Percentiles rank a stretch among this genome's conserved stretches.
Conservation (phyloP, 1,140 invertebrate genomes). For the Globodera ellingtonae region DNA sequence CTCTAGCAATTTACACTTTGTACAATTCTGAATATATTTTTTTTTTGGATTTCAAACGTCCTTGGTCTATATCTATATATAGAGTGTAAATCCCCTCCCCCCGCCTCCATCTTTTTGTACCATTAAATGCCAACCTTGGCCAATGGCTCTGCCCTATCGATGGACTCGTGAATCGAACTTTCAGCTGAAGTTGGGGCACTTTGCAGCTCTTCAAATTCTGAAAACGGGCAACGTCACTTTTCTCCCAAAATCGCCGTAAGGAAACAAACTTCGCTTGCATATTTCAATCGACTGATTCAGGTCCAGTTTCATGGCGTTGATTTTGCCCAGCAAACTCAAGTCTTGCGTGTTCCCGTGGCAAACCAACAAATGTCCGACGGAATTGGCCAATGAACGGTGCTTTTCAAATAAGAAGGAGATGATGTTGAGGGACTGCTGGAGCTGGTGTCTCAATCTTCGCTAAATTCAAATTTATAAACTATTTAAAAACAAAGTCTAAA, state of each 20-base stretch:
- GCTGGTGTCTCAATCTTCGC: background rate
- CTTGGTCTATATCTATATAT: too few relatives aligned
- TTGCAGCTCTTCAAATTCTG: conserved; percentile 19
- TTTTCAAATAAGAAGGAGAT: background rate
- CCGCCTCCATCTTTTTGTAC: background rate
- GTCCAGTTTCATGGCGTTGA: background rate
- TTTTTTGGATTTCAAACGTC: background rate
- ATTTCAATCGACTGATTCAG: conserved; percentile 20
- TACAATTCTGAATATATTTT: conserved; percentile 9
- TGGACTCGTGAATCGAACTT: conserved; percentile 2
- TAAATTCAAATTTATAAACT: background rate
- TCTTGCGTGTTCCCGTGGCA: background rate
- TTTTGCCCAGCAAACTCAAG: background rate
- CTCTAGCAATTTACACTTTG: conserved; percentile 23
- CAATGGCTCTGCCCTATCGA: background rate
- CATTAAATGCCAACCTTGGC: background rate
- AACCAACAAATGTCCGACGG: background rate
- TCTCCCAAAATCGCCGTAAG: background rate
- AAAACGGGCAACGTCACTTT: background rate
- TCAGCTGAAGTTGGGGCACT: conserved; percentile 11
- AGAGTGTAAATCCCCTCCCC: too few relatives aligned
- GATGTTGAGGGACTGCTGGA: background rate
- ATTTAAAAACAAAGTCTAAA: background rate
- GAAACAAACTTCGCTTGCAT: background rate
- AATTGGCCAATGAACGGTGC: background rate